A percentile compares a stretch with the other conserved stretches of the same genome.
phyloP scores from a whole-genome alignment of 2,113 vertebrate genomes.

The Cairina moschata region DNA sequence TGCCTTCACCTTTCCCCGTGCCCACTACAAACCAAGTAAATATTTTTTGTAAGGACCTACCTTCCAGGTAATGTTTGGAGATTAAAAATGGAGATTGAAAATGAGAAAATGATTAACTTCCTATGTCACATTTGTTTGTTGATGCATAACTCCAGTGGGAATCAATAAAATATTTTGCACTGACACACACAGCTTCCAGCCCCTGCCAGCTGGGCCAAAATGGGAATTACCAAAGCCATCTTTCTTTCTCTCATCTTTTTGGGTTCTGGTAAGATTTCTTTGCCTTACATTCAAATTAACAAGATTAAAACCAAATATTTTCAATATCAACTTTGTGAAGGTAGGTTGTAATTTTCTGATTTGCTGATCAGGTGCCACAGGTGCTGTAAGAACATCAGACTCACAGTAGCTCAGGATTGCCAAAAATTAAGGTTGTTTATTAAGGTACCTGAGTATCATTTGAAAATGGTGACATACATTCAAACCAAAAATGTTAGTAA shows the following conservation, averaged over 20 bases:
- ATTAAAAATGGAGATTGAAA: neutral
- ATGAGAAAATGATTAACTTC: conserved; percentile 74
- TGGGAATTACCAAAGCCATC: neutral
- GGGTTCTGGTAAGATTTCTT: conserved; percentile 39
- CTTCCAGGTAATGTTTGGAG: conserved; percentile 61
- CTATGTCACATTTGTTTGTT: conserved; percentile 29
- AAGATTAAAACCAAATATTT: neutral
- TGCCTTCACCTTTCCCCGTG: neutral
- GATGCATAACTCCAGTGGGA: neutral
- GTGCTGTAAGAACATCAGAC: neutral
- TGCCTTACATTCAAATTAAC: neutral
- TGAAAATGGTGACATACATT: neutral
- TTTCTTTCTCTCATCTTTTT: conserved; percentile 60
- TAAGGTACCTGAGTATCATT: neutral
- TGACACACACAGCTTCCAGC: neutral
- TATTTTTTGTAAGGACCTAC: conserved; percentile 64
- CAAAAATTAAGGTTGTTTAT: neutral
- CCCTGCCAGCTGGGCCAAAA: conserved; percentile 9
- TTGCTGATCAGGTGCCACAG: neutral
- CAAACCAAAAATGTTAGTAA: neutral
- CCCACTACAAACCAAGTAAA: neutral
- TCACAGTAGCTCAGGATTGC: neutral
- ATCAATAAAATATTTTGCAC: conserved; percentile 43
- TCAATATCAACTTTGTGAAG: neutral
- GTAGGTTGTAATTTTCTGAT: neutral